Percentiles rank a stretch among this genome's conserved stretches.
phyloP scores from a whole-genome alignment of 2,797 vertebrate species.

The Enteromius fasciolatus region DNA sequence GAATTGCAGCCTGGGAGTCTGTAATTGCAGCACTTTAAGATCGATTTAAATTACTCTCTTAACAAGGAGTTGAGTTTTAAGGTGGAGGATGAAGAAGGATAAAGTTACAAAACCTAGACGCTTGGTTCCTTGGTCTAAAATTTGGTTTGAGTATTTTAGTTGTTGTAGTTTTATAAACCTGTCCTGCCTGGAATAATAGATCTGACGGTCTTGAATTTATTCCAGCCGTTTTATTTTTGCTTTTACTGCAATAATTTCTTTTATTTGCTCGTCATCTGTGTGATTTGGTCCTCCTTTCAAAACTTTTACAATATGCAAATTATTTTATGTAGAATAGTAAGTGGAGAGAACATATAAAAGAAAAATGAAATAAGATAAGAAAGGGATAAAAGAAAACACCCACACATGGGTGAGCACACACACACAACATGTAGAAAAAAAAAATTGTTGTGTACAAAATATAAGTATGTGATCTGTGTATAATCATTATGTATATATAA shows the following conservation, averaged over 20 bases:
- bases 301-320: neutral
- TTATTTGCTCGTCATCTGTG: neutral
- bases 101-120: conserved; percentile 50
- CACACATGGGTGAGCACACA: neutral
- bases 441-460: too few relatives aligned
- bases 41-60: conserved; percentile 76
- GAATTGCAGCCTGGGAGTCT: conserved; percentile 70
- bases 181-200: neutral
- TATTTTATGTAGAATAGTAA: neutral
- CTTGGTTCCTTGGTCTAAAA: conserved; percentile 30
- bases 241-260: neutral
- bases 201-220: neutral
- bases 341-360: neutral
- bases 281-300: neutral
- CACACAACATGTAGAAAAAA: too few relatives aligned
- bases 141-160: neutral
- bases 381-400: neutral
- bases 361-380: too few relatives aligned
- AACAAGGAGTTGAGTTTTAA: conserved; percentile 65
- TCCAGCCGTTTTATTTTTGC: conserved; percentile 40
- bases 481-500: too few relatives aligned
- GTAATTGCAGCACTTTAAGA: conserved; percentile 77
- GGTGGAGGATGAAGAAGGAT: conserved; percentile 56
- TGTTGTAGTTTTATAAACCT: neutral
- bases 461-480: too few relatives aligned